Conservation (phyloP, 2,888 invertebrate genomes). For the Thera britannica region DNA sequence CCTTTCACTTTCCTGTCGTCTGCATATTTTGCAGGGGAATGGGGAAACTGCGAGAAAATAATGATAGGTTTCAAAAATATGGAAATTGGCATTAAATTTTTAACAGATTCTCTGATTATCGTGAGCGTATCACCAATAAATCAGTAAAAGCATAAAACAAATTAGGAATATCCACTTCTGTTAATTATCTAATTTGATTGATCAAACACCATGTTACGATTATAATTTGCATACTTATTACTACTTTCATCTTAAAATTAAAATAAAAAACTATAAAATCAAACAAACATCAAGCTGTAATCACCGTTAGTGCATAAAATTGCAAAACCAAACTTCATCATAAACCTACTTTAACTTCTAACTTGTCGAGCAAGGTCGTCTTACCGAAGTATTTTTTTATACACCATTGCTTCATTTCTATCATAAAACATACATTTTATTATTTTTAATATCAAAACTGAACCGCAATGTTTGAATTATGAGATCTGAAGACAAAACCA, state of each 20-base stretch:
- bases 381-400: constrained; percentile 33
- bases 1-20: constrained; percentile 38
- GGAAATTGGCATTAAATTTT: background rate
- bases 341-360: constrained; percentile 52
- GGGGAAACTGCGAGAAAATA: constrained; percentile 16
- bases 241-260: constrained; percentile 17
- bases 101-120: background rate
- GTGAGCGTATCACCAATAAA: background rate
- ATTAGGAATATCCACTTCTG: constrained; percentile 1
- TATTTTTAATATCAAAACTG: constrained; percentile 49
- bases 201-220: constrained; percentile 11
- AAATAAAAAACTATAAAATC: constrained; percentile 14
- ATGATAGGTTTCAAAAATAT: constrained; percentile 18
- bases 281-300: constrained; percentile 27
- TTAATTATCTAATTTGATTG: constrained; percentile 16
- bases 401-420: constrained; percentile 49
- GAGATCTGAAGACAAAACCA: constrained; percentile 64
- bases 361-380: constrained; percentile 39
- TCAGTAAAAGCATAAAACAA: background rate
- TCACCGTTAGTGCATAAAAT: constrained; percentile 50
- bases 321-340: constrained; percentile 49
- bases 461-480: constrained; percentile 64
- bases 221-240: constrained; percentile 16
- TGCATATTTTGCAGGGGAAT: constrained; percentile 40
- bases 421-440: constrained; percentile 48